Percentiles rank a stretch among this genome's conserved stretches.
phyloP scores from a whole-genome alignment of 2,113 vertebrate species.

The Ctenomys sociabilis region DNA sequence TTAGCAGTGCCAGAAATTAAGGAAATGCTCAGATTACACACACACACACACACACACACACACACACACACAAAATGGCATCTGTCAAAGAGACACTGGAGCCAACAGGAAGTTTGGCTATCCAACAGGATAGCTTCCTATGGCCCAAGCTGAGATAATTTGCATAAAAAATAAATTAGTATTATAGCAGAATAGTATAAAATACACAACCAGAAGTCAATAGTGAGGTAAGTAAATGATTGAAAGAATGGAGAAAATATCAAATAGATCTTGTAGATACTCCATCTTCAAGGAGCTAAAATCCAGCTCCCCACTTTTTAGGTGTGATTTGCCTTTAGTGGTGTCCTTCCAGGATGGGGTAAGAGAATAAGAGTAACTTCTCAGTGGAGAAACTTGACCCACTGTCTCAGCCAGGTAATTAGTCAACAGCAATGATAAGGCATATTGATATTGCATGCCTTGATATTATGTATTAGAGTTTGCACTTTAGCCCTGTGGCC shows the following conservation, averaged over 20 bases:
- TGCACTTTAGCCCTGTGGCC: not conserved
- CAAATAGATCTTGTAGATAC: not conserved
- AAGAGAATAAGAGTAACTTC: not conserved
- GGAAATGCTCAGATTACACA: not conserved
- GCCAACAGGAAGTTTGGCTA: not conserved
- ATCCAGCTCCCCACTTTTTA: not conserved
- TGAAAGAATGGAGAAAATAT: not conserved
- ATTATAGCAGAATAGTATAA: not conserved
- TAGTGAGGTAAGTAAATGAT: not conserved
- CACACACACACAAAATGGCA: not conserved
- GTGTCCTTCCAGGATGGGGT: not conserved
- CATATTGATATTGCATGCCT: no score
- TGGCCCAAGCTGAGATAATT: not conserved
- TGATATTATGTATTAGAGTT: no score
- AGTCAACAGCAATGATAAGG: not conserved
- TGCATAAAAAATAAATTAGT: not conserved
- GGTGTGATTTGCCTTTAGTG: no score
- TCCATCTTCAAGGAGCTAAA: not conserved
- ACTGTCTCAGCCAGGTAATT: not conserved
- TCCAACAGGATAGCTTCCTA: not conserved
- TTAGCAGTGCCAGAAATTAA: not conserved
- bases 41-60: not conserved
- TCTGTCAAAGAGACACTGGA: not conserved
- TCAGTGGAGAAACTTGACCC: not conserved
- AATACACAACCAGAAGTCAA: rapidly evolving